Evolutionary conservation across 2,888 invertebrate genomes (phyloP).

Genomic region (Diachrysia chrysitis): DNA sequence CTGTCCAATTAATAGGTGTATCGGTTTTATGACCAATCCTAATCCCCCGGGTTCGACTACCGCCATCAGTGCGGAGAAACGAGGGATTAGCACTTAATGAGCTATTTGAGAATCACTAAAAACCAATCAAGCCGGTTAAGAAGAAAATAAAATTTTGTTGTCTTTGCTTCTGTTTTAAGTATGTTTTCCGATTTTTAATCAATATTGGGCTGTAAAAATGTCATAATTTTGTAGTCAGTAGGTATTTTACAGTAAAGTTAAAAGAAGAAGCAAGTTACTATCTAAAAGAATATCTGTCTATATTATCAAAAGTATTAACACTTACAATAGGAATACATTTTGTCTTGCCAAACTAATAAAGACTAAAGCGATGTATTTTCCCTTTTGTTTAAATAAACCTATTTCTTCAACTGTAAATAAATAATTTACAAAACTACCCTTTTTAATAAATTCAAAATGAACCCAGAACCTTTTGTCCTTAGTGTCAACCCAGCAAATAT

Average conservation of each 20-base stretch:
- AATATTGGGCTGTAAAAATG: conserved; percentile 1
- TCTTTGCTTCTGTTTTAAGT: no score
- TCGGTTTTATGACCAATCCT: conserved; percentile 61
- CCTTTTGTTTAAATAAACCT: background rate
- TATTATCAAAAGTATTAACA: no score
- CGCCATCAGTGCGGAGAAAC: conserved; percentile 53
- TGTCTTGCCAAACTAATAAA: background rate
- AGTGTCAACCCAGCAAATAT: background rate
- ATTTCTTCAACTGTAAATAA: background rate
- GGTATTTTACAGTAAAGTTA: no score
- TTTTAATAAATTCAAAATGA: background rate
- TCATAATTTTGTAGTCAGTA: no score
- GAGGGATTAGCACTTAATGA: conserved; percentile 47
- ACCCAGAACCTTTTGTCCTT: background rate
- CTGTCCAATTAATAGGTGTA: conserved; percentile 61
- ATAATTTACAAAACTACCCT: background rate
- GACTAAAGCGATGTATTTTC: background rate
- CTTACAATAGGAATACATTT: no score
- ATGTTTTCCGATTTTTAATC: no score
- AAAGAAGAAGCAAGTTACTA: no score
- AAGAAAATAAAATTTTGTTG: conserved; percentile 43
- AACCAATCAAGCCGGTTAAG: conserved; percentile 30
- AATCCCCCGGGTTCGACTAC: conserved; percentile 45
- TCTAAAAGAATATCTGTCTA: no score
- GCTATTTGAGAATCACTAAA: conserved; percentile 44